A percentile compares a stretch with the other conserved stretches of the same genome.
These are phyloP conservation scores for Caenorhabditis wallacei DNA, from an alignment of 2,888 invertebrate species.

Conservation along the genomic window DNA sequence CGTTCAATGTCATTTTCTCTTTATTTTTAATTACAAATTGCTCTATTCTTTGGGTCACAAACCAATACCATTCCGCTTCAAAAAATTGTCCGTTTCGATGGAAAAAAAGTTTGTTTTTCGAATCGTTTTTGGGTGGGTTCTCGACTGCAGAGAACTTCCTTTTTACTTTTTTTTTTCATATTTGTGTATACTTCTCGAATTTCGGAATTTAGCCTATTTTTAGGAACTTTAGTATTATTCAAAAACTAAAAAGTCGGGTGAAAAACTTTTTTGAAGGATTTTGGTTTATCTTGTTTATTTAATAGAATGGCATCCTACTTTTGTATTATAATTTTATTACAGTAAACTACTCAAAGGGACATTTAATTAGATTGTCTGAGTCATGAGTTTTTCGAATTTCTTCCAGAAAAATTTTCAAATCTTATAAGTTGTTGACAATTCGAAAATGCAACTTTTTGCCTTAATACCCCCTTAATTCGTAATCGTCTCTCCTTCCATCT, in stretches of 20 bases:
- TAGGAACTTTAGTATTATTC: no score
- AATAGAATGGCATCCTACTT: no score
- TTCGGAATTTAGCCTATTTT: constrained; percentile 1
- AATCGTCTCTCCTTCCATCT: constrained; percentile 5
- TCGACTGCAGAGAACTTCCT: background rate
- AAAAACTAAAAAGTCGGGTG: no score
- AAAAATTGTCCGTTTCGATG: constrained; percentile 23
- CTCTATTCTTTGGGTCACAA: constrained; percentile 28
- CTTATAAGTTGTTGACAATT: background rate
- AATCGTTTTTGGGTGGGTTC: background rate
- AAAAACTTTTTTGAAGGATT: no score
- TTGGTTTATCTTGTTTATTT: no score
- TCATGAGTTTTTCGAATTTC: no score
- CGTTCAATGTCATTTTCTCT: constrained; percentile 47
- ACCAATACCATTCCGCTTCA: constrained; percentile 36
- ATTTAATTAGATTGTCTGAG: background rate
- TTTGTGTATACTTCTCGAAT: constrained; percentile 10
- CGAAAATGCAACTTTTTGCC: background rate
- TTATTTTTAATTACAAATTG: constrained; percentile 50
- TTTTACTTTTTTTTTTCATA: background rate
- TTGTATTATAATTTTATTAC: no score
- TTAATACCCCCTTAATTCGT: constrained; percentile 6
- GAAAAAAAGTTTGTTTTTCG: background rate
- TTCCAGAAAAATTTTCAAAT: background rate
- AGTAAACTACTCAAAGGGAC: no score